phyloP scores from a whole-genome alignment of 2,113 vertebrate genomes.

The Oncorhynchus gorbuscha region DNA sequence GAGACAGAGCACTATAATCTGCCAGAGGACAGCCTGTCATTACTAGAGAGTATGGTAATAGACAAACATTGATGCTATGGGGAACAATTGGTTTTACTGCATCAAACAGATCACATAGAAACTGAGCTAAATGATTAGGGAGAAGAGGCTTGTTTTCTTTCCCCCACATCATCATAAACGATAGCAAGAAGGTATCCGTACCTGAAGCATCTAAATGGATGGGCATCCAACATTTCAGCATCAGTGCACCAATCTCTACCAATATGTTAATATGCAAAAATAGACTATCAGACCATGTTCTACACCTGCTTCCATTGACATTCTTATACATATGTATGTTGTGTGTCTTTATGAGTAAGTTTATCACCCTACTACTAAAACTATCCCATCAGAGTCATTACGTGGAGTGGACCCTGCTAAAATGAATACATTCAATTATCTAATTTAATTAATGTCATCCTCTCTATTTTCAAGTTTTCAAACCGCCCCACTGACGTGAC shows the following conservation, averaged over 20 bases:
- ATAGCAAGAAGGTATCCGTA: conserved; percentile 51
- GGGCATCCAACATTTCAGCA: conserved; percentile 40
- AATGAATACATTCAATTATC: conserved; percentile 25
- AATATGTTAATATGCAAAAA: background rate
- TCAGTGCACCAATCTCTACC: background rate
- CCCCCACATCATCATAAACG: conserved; percentile 60
- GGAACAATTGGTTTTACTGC: conserved; percentile 78
- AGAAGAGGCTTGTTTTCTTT: conserved; percentile 72
- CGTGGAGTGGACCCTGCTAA: conserved; percentile 10
- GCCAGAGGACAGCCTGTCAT: conserved; percentile 74
- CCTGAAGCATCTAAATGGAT: conserved; percentile 49
- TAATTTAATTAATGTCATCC: conserved; percentile 13
- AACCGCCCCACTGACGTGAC: background rate
- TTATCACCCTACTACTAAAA: conserved; percentile 13
- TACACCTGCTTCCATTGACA: background rate
- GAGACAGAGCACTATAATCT: conserved; percentile 74
- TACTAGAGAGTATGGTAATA: conserved; percentile 73
- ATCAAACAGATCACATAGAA: conserved; percentile 71
- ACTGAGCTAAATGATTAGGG: conserved; percentile 69
- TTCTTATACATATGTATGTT: background rate
- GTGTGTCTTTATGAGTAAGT: conserved; percentile 8
- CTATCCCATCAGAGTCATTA: conserved; percentile 26
- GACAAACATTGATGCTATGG: conserved; percentile 79
- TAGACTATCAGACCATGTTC: background rate
- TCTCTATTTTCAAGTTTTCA: conserved; percentile 23